A percentile compares a stretch with the other conserved stretches of the same genome.
phyloP scores from a whole-genome alignment of 2,113 vertebrate genomes.

The Poeciliopsis retropinna region DNA sequence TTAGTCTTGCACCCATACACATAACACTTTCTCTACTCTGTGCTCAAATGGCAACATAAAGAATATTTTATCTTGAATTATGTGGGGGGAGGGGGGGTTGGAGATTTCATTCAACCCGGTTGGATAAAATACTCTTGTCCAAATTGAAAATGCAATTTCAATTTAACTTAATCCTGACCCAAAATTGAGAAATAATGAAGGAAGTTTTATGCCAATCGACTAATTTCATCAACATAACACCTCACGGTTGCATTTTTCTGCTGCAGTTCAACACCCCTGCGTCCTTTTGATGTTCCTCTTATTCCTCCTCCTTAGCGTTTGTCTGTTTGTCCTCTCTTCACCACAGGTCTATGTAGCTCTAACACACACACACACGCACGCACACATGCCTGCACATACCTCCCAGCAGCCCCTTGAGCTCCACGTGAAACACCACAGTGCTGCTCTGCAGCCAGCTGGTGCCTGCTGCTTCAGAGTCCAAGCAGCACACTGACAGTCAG shows the following conservation, averaged over 20 bases:
- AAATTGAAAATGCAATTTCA: slow-evolving; percentile 13
- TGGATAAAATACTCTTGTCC: slow-evolving; percentile 21
- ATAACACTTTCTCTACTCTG: not conserved
- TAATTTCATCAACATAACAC: slow-evolving; percentile 8
- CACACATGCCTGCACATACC: slow-evolving; percentile 56
- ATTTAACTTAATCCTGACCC: slow-evolving; percentile 15
- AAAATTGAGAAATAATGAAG: slow-evolving; percentile 18
- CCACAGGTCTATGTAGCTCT: slow-evolving; percentile 36
- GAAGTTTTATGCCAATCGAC: not conserved
- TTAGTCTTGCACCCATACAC: slow-evolving; percentile 16
- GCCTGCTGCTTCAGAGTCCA: slow-evolving; percentile 55
- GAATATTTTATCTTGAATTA: not conserved
- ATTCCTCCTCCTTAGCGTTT: slow-evolving; percentile 53
- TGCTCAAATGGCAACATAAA: slow-evolving; percentile 26
- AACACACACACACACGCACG: not conserved
- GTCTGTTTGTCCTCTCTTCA: slow-evolving; percentile 47
- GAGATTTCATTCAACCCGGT: slow-evolving; percentile 26
- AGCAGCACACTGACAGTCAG: slow-evolving; percentile 57
- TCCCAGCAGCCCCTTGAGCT: slow-evolving; percentile 58
- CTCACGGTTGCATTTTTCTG: slow-evolving; percentile 22
- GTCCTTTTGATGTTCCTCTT: slow-evolving; percentile 55
- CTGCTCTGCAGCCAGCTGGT: slow-evolving; percentile 46
- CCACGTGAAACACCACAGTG: slow-evolving; percentile 54
- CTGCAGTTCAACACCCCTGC: slow-evolving; percentile 20
- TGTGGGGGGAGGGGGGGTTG: not conserved